Base-by-base conservation (phyloP, 2,888 invertebrate genomes). In the Lasiommata megera region DNA sequence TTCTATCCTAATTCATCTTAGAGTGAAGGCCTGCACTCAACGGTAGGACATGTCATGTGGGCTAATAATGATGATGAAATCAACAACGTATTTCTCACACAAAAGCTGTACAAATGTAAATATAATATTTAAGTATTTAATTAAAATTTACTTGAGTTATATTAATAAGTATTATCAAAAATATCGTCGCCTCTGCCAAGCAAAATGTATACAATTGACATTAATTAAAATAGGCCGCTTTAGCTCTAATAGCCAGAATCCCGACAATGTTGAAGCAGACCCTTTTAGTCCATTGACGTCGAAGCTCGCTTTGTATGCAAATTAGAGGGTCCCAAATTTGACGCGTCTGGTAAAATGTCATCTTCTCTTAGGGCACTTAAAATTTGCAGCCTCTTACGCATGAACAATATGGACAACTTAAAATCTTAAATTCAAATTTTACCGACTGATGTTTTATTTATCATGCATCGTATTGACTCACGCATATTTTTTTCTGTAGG, bases 261-360 rank as follows among this genome's bases (percentile, higher is more conserved):
- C 53, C 48, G 34, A 57, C 48, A 60, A 56, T 31, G 51, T 54
- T 56, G 46, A 54, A 59, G 37, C 55, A 64, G 70, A 69, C 77
- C 73, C 73, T 73, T 77, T 75, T 72, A 71, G 73, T 73, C 72
- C 72, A 79, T 81, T 77, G 80, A 79, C 77, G 81, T 71, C 69
- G 70, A 70, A 71, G 65, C 69, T 71, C 76, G 79, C 77, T 86
- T 80, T 84, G 80, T 84, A 87, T 85, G 86, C 79, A 86, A 87
- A 87, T 87, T 80, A 74, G 81, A 86, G 82, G 82, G 82, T 80
- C 79, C 73, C 75, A 79, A 83, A 85, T 84, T 85, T 77, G 75
- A 76, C 69, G 75, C 62, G 64, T 63, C 60, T 59, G 59, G 59
- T 63, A 62, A 64, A 67, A 63, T 62, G 66, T 60, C 65, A 61